Evolutionary conservation across 2,888 invertebrate species (phyloP), one percentile per base, ranked within the genome.

Genomic region (Bembecia ichneumoniformis): DNA sequence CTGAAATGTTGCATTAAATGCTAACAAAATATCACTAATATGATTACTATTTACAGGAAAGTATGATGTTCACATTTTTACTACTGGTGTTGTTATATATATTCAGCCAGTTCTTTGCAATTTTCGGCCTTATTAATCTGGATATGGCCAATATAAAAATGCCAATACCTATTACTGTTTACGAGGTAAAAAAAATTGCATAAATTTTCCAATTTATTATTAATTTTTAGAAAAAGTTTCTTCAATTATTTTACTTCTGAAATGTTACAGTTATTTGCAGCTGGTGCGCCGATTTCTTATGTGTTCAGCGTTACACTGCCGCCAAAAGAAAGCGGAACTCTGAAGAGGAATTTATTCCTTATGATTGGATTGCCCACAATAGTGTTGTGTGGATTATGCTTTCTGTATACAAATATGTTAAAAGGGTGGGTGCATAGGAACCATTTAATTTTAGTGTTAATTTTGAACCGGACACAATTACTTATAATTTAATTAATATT

Each of bases 41-140:
- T n/a, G 15, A 3, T 36, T 34, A 45, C 14, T 35, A 35, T 48
- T 82, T 82, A 53, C 74, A 87, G 87, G 87, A 86, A 63, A 87
- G 86, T 55, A 77, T 84, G 65, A 86, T 83, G 82, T 87, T 87
- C 47, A 86, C 86, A 13, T 82, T 79, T 53, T 70, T 87, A 67
- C 67, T 87, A 15, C 56, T 87, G 46, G 66, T 82, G 46, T 61
- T 87, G 13, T 64, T 87, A 36, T 87, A 84, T 57, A 73, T 82
- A 65, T 87, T 86, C 57, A 87, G 83, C 55, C 86, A 86, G 61
- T 83, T 82, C 59, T 86, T 87, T 51, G 78, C 86, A 34, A 86
- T 87, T 52, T 78, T 86, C 52, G 86, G 87, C 35, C 67, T 86
- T 34, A 82, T 86, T 43, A 83, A 86, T 63, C 69, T 87, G 55